Conservation (phyloP, 2,113 vertebrate species). For the Ochotona curzoniae region DNA sequence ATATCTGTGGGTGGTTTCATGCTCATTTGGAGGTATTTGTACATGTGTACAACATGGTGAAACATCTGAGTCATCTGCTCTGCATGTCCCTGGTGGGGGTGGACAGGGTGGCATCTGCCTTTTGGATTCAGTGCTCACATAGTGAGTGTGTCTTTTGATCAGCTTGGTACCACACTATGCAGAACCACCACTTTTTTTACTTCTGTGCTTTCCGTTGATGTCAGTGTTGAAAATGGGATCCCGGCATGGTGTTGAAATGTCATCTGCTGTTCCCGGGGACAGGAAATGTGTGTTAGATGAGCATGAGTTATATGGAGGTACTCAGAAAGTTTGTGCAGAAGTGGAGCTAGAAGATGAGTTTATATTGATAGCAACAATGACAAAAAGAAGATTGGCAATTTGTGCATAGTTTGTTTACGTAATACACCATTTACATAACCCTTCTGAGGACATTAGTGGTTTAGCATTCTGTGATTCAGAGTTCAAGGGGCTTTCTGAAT, state of each 20-base stretch:
- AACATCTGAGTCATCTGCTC: not conserved
- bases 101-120: accelerated
- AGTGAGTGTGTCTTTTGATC: accelerated
- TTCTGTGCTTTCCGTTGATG: not conserved
- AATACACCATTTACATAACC: no score
- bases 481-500: not conserved
- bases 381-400: no score
- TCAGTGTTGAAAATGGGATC: no score
- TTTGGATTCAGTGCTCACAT: not conserved
- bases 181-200: not conserved
- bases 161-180: no score
- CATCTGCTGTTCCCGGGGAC: not conserved
- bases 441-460: no score
- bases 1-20: no score
- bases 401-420: no score
- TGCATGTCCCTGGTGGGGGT: not conserved
- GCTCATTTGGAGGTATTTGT: no score
- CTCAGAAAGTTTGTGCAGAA: no score
- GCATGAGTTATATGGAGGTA: no score
- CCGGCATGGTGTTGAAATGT: not conserved
- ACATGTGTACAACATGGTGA: not conserved
- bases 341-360: no score
- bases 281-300: not conserved
- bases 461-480: not conserved
- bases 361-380: no score